These are phyloP conservation scores for Anagyrus pseudococci DNA, from an alignment of 2,888 invertebrate genomes.

Conservation along the genomic window DNA sequence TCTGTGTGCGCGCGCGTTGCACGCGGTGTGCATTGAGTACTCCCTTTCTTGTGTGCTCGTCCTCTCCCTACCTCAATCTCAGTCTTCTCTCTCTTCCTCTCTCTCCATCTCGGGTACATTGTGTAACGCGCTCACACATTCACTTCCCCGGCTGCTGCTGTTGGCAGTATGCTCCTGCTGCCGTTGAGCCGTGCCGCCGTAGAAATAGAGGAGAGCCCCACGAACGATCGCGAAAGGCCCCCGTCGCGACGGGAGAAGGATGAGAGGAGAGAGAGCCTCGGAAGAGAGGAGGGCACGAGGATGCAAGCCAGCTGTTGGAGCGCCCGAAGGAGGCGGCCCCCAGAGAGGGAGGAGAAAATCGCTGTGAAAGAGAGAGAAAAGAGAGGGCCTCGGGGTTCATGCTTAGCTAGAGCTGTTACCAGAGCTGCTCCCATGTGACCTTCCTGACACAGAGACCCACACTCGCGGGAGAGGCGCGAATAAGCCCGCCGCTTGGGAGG, in stretches of 20 bases:
- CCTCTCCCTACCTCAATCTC: constrained; percentile 33
- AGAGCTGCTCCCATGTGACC: constrained; percentile 51
- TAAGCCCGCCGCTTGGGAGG: too few relatives aligned
- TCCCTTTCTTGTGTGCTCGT: too few relatives aligned
- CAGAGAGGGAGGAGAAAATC: too few relatives aligned
- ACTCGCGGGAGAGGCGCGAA: too few relatives aligned
- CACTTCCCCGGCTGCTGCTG: constrained; percentile 8
- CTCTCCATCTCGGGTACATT: constrained; percentile 9
- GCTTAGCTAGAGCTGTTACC: constrained; percentile 22
- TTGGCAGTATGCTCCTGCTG: too few relatives aligned
- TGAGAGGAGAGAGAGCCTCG: constrained; percentile 15
- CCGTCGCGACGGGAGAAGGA: constrained; percentile 6
- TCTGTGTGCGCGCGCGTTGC: constrained; percentile 29
- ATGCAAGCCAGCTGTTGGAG: constrained; percentile 38
- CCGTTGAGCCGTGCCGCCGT: too few relatives aligned
- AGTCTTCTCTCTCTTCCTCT: constrained; percentile 24
- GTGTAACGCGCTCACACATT: constrained; percentile 30
- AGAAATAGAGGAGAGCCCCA: too few relatives aligned
- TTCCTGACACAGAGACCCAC: constrained; percentile 62
- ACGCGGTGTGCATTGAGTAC: too few relatives aligned
- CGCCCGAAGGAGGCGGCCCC: constrained; percentile 7
- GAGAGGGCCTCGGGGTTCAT: constrained; percentile 25
- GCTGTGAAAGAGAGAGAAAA: too few relatives aligned
- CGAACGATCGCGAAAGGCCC: too few relatives aligned
- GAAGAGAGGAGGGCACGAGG: constrained; percentile 6